Percentiles rank a stretch among this genome's conserved stretches.
Conservation (phyloP, 2,797 vertebrate genomes). For the Megaceryle alcyon region DNA sequence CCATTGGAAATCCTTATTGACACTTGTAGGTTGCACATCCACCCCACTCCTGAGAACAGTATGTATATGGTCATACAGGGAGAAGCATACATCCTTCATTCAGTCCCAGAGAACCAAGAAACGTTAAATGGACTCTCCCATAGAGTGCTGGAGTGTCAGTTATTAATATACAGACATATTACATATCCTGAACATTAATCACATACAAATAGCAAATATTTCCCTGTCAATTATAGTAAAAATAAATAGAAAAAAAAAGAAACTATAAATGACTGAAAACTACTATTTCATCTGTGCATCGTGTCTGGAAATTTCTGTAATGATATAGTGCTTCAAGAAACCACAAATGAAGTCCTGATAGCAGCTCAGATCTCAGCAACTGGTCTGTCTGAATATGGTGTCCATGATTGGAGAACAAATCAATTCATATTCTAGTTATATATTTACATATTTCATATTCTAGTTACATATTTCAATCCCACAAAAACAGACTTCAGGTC, state of each 20-base stretch:
- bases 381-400: background rate
- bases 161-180: background rate
- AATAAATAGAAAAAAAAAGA: background rate
- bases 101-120: background rate
- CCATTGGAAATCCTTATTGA: background rate
- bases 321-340: background rate
- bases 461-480: background rate
- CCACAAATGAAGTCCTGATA: background rate
- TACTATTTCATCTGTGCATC: background rate
- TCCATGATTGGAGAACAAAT: background rate
- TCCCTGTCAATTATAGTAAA: background rate
- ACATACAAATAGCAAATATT: background rate
- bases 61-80: background rate
- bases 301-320: background rate
- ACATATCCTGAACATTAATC: background rate
- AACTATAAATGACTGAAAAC: background rate
- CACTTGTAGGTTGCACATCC: background rate
- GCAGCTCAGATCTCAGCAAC: background rate
- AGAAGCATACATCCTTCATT: background rate
- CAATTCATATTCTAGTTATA: background rate
- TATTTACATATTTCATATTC: background rate
- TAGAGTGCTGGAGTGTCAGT: background rate
- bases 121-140: background rate
- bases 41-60: fast-evolving
- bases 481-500: background rate